phyloP scores from a whole-genome alignment of 2,888 invertebrate genomes.

The Eubasilissa splendida region DNA sequence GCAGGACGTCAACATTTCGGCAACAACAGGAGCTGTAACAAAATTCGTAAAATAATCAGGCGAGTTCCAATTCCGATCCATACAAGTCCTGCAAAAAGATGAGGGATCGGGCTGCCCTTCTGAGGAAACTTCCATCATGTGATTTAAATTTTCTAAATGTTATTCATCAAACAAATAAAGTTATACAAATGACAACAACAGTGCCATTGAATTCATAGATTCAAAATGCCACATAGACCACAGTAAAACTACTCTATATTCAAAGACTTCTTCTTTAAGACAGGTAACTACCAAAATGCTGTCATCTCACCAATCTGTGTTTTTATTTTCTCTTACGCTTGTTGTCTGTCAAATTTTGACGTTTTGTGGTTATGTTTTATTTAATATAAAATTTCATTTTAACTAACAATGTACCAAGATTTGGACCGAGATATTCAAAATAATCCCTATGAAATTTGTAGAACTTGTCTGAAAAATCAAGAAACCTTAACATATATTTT shows the following conservation, averaged over 20 bases:
- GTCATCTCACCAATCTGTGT: too few species aligned
- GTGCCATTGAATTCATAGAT: slow-evolving; percentile 16
- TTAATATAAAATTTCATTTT: too few species aligned
- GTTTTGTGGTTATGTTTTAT: too few species aligned
- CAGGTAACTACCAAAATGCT: too few species aligned
- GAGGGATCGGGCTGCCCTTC: slow-evolving; percentile 37
- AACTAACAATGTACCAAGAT: too few species aligned
- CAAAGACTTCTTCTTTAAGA: neutral
- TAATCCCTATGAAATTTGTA: too few species aligned
- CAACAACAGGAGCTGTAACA: slow-evolving; percentile 58
- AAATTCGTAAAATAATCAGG: slow-evolving; percentile 50
- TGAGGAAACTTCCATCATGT: slow-evolving; percentile 32
- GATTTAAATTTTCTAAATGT: slow-evolving; percentile 20
- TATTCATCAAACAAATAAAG: slow-evolving; percentile 3
- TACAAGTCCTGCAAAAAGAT: slow-evolving; percentile 54
- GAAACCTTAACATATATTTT: neutral
- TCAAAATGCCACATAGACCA: slow-evolving; percentile 45
- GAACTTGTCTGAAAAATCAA: neutral
- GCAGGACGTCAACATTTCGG: slow-evolving; percentile 64
- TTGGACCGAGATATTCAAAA: too few species aligned
- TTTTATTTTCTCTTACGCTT: too few species aligned
- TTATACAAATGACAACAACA: slow-evolving; percentile 36
- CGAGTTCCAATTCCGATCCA: slow-evolving; percentile 46
- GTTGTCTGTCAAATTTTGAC: too few species aligned
- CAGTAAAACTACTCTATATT: neutral